Evolutionary conservation across 2,113 vertebrate species (phyloP).

Genomic region (Pterocles burchelli): DNA sequence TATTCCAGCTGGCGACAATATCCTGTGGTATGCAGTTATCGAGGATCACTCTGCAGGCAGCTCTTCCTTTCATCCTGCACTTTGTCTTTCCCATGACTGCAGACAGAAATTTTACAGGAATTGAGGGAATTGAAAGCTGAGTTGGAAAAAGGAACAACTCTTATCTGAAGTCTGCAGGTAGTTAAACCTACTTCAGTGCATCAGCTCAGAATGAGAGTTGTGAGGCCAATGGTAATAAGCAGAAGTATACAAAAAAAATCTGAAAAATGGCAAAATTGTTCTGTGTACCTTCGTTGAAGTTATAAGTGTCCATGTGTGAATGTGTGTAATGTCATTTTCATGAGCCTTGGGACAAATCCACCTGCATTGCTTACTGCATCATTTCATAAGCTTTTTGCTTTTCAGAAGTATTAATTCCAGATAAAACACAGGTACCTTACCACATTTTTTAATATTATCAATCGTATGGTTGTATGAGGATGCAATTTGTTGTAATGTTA

Average conservation of each 20-base stretch:
- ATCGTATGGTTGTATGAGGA: conserved; percentile 39
- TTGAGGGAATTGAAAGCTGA: conserved; percentile 15
- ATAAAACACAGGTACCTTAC: conserved; percentile 5
- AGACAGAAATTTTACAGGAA: conserved; percentile 31
- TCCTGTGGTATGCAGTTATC: neutral
- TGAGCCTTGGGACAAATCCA: neutral
- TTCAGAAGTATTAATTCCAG: conserved; percentile 11
- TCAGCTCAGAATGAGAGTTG: conserved; percentile 26
- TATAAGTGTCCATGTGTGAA: neutral
- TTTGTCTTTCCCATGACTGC: conserved; percentile 44
- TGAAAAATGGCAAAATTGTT: conserved; percentile 25
- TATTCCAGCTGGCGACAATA: neutral
- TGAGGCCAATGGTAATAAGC: neutral
- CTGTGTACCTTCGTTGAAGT: conserved; percentile 15
- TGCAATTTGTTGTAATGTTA: conserved; percentile 42
- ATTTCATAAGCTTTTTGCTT: conserved; percentile 32
- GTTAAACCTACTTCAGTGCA: conserved; percentile 29
- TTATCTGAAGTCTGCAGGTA: conserved; percentile 56
- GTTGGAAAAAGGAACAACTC: neutral
- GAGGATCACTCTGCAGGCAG: neutral
- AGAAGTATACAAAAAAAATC: conserved; percentile 19
- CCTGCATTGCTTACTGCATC: neutral
- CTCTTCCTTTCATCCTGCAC: conserved; percentile 6
- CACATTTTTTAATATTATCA: conserved; percentile 14
- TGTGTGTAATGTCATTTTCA: neutral